Evolutionary conservation across 2,888 invertebrate genomes (phyloP).

Genomic region (Trisateles emortualis): DNA sequence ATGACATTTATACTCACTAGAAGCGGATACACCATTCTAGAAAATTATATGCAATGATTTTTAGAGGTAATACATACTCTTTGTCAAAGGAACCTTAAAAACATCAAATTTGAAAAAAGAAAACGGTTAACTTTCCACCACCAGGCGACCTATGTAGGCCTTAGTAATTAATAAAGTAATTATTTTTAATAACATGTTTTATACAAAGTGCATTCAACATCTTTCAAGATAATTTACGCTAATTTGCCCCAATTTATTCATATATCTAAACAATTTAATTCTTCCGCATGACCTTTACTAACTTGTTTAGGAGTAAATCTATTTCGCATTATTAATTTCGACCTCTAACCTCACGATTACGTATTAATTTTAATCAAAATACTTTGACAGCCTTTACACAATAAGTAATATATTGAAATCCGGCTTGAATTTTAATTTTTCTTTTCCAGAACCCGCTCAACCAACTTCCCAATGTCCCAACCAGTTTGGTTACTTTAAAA

Average conservation of each 20-base stretch:
- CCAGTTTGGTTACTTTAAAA: conserved; percentile 93
- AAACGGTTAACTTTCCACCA: too few species aligned
- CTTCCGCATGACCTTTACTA: conserved; percentile 14
- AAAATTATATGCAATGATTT: too few species aligned
- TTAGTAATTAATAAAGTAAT: too few species aligned
- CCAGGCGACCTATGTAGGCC: too few species aligned
- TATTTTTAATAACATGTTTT: too few species aligned
- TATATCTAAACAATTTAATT: conserved; percentile 3
- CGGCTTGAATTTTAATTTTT: background rate
- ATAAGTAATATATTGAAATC: background rate
- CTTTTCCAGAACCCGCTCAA: conserved; percentile 88
- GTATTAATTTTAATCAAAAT: conserved; percentile 2
- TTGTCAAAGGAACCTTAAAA: too few species aligned
- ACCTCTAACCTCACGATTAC: conserved; percentile 7
- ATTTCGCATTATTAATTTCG: background rate
- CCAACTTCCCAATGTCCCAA: conserved; percentile 93
- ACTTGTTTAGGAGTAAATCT: background rate
- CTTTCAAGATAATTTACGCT: too few species aligned
- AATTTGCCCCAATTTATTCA: background rate
- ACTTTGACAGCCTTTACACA: background rate
- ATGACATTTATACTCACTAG: too few species aligned
- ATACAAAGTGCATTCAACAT: too few species aligned
- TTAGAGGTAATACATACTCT: too few species aligned
- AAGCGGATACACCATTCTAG: too few species aligned
- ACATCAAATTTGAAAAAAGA: too few species aligned